Conservation (phyloP, 2,797 vertebrate genomes). For the Pagetopsis macropterus region DNA sequence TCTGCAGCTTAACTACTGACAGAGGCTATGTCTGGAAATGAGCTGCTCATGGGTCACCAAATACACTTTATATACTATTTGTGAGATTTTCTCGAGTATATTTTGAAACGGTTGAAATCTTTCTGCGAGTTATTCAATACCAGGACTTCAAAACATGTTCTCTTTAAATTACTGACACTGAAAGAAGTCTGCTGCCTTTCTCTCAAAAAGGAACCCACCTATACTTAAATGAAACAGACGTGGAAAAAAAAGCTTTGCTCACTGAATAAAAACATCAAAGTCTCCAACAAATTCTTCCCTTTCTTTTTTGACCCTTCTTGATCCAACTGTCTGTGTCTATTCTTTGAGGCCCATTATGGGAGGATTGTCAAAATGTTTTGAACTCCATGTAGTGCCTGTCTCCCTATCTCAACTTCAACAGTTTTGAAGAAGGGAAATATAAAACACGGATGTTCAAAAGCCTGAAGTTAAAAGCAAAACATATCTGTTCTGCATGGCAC, state of each 20-base stretch:
- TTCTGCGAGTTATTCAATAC: neutral
- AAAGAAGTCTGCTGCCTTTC: neutral
- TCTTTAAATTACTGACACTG: constrained; percentile 1
- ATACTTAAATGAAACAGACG: constrained; percentile 10
- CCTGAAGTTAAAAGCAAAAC: constrained; percentile 36
- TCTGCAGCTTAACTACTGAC: constrained; percentile 39
- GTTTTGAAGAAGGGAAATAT: constrained; percentile 35
- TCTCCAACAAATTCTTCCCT: neutral
- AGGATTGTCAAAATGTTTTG: constrained; percentile 46
- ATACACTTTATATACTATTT: constrained; percentile 14
- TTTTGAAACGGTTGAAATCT: neutral
- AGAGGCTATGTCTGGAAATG: constrained; percentile 28
- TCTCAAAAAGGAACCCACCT: constrained; percentile 1
- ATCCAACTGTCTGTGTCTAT: constrained; percentile 31
- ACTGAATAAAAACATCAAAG: constrained; percentile 23
- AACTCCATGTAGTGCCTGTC: constrained; percentile 42
- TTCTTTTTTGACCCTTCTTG: constrained; percentile 16
- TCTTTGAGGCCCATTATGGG: constrained; percentile 7
- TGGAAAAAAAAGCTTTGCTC: neutral
- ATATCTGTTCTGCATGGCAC: constrained; percentile 21
- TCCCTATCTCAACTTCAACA: constrained; percentile 48
- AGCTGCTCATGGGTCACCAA: constrained; percentile 20
- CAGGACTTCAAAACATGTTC: neutral
- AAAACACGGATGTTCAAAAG: constrained; percentile 42
- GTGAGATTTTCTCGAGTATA: constrained; percentile 4